Base-by-base conservation (phyloP, 2,888 invertebrate species). In the Anthophora plumipes region DNA sequence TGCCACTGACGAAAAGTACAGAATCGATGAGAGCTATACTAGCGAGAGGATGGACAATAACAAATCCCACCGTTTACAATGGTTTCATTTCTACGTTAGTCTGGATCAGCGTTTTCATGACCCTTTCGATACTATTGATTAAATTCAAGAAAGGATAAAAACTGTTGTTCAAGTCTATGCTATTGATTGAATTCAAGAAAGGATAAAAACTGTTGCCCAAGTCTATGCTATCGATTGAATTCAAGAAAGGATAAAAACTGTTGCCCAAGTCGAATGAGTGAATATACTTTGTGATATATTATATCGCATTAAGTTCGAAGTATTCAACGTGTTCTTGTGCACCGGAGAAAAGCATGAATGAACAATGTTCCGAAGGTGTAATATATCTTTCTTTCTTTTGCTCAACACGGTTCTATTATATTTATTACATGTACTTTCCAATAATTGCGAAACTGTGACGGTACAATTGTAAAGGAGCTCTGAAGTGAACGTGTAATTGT, bases 1-100 rank as follows among this genome's bases (percentile, higher is more conserved):
- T 98, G 25, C 98, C 98, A 0, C 94, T 98, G 22, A 98, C 98
- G 0, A 96, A 97, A 88, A 97, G 98, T 0, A 98, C 98, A 0
- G 98, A 98, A 89, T 97, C 98, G 2, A 94, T 98, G 84, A 95
- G 98, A n/a, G 96, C 96, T 3, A 97, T 98, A 92, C 93, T 98
- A 50, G 97, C 97, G 66, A 95, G 97, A 86, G 98, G 98, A 0
- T 98, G 98, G 98, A 93, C 94, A 6, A 95, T 98, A 9, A 90
- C 94, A 0, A 94, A 96, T 59, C 95, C 97, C 0, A 94, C 95
- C 0, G 98, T 98, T 2, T 98, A 97, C 93, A 94, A 95, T 22
- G 98, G 98, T 0, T 98, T 97, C 92, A 93, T 97, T 1, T 96
- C 97, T 2, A 97, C 97, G 0, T 93, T 95, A 0, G 92, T 95